Base-by-base conservation (phyloP, 2,797 vertebrate species). In the Enteromius paludinosus region DNA sequence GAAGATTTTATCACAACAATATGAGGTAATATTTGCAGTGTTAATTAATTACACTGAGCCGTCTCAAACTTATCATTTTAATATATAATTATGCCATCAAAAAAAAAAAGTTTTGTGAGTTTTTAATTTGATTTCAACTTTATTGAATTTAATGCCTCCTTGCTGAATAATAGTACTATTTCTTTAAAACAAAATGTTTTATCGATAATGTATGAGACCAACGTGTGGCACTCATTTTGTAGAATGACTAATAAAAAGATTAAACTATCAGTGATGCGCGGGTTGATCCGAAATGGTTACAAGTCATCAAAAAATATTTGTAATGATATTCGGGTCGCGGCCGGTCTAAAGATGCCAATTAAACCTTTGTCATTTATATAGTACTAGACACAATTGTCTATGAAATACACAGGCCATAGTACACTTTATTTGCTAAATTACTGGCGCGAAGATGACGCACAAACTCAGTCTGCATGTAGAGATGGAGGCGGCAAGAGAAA, bases 121-220 rank as follows among this genome's bases (percentile, higher is more conserved):
- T 71, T 71, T 71, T 71, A 49, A 49, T 70, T 47, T 47, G 10
- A 14, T 23, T 61, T 30, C 7, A 62, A 30, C 14, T 72, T 72
- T n/a, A 20, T 33, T 47, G 0, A 30, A 49, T 71, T 49, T 6
- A 49, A 49, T 0, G 9, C 9, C 10, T 30, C 43, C 2, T 49
- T 49, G 69, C 47, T 30, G 25, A 30, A 71, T 30, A 20, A 49
- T 47, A 71, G 43, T 11, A 18, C 28, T 70, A 10, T 47, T 45
- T 28, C 15, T 28, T 70, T 8, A 15, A 43, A n/a, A 10, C 8
- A 10, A 54, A 47, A 49, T 1, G 0, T 72, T 52, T 49, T 3
- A 52, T 4, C 4, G 12, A 3, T 23, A 73, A 20, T 15, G 0
- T 35, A 54, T 73, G 30, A 73, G 33, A 72, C 47, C 35, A 28